Evolutionary conservation across 2,888 invertebrate genomes (phyloP), one percentile per base, ranked within the genome.

Genomic region (Lasioglossum zephyrum): DNA sequence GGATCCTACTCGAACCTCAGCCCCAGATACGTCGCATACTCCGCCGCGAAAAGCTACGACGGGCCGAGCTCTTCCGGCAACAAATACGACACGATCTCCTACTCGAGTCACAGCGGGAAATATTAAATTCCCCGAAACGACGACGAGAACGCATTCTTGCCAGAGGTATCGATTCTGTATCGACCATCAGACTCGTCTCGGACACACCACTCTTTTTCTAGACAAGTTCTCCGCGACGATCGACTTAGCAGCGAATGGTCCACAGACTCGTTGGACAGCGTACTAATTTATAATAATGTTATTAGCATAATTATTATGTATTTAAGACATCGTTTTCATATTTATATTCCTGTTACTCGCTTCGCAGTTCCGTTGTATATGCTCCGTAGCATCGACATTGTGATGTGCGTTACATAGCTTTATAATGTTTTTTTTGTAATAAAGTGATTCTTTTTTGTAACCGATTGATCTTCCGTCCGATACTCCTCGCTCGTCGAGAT

Each of bases 71-170:
- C 91, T 0, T 82, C 77, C 5, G 85, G 88, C 69, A 88, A 91
- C 8, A 93, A 93, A 79, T 95, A 95, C 84, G 95, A 95, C 78
- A 95, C 95, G 36, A 95, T 95, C 78, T 95, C 95, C 26, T 95
- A 95, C 73, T 95, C 95, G 4, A 92, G 93, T 79, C 90, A 92
- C 26, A 89, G 88, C 47, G 93, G 92, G 82, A 94, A 94, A 85
- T 94, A 92, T 89, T 93, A 84, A 87, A 41, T 72, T 73, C 0
- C 66, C 31, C 11, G 53, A 6, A 31, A 8, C 63, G 31, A 11
- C 5, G 18, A 26, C 44, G 44, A 44, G 4, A 26, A 60, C n/a
- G 11, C n/a, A 18, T 73, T 39, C 49, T 63, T 36, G 18, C 9
- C 8, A 22, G 22, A 36, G n/a, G 16, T 1, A 41, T 13, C 44